Percentiles rank a stretch among this genome's conserved stretches.
These are phyloP conservation scores for Chaetodon auriga DNA, from an alignment of 2,113 vertebrate species.

Conservation along the genomic window DNA sequence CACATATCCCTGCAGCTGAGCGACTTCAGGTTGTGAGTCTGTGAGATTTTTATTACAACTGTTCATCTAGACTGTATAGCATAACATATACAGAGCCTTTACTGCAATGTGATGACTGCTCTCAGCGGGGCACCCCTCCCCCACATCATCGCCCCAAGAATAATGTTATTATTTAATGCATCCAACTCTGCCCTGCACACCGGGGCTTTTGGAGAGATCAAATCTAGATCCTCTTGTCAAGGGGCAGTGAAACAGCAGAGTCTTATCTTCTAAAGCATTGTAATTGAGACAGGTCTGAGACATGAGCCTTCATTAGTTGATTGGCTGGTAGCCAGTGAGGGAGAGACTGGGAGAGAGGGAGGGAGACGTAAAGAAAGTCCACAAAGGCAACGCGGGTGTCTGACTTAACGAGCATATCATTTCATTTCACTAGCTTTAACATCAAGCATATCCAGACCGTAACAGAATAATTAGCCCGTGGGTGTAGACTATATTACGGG, in stretches of 20 bases:
- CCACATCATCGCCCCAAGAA: constrained; percentile 7
- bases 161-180: constrained; percentile 45
- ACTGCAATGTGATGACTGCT: constrained; percentile 24
- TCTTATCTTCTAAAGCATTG: constrained; percentile 60
- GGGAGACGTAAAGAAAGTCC: constrained; percentile 49
- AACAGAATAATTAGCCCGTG: constrained; percentile 59
- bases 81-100: constrained; percentile 10
- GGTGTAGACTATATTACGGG: not conserved
- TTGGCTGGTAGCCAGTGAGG: constrained; percentile 56
- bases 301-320: constrained; percentile 71
- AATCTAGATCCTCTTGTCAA: constrained; percentile 61
- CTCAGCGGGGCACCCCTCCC: constrained; percentile 32
- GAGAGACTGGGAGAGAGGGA: not conserved
- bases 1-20: not conserved
- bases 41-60: not conserved
- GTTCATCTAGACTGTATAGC: constrained; percentile 9
- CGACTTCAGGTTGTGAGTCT: not conserved
- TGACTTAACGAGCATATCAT: constrained; percentile 71
- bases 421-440: constrained; percentile 63
- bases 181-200: constrained; percentile 9
- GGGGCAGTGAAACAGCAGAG: constrained; percentile 47
- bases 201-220: constrained; percentile 47
- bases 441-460: constrained; percentile 65
- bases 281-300: constrained; percentile 67
- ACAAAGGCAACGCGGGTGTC: constrained; percentile 55